Conservation (phyloP, 2,797 vertebrate genomes). For the Neopelma chrysocephalum region DNA sequence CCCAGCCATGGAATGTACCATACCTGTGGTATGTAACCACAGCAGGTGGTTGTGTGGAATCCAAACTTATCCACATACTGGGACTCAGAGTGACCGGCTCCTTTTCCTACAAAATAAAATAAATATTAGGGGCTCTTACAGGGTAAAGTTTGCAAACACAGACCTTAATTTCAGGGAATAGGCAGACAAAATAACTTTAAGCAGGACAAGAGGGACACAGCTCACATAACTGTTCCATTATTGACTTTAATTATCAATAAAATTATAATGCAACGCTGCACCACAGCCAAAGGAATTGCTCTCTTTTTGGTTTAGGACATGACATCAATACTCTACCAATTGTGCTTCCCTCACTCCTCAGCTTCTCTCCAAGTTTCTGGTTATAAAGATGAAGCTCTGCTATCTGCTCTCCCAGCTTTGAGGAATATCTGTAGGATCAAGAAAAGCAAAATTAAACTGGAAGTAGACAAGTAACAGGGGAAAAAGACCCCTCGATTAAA, state of each 20-base stretch:
- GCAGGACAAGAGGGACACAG: neutral
- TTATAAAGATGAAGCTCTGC: constrained; percentile 92
- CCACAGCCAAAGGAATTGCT: neutral
- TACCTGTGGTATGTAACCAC: constrained; percentile 92
- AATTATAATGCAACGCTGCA: neutral
- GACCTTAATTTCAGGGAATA: neutral
- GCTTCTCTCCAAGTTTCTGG: constrained; percentile 81
- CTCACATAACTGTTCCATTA: neutral
- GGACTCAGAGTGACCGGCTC: constrained; percentile 69
- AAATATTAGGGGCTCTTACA: neutral
- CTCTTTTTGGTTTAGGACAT: neutral
- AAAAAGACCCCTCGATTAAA: rapidly evolving
- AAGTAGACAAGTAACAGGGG: neutral
- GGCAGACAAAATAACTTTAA: neutral
- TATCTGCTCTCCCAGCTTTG: constrained; percentile 86
- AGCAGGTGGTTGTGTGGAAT: constrained; percentile 87
- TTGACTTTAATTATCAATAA: neutral
- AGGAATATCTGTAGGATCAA: constrained; percentile 77
- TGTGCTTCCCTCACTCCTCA: constrained; percentile 78
- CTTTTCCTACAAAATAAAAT: constrained; percentile 76
- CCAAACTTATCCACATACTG: constrained; percentile 84
- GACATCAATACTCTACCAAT: constrained; percentile 77
- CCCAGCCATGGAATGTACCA: neutral
- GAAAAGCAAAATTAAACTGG: neutral
- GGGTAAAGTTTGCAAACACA: neutral